phyloP scores from a whole-genome alignment of 2,888 invertebrate genomes.

The Mycalesis mineus region DNA sequence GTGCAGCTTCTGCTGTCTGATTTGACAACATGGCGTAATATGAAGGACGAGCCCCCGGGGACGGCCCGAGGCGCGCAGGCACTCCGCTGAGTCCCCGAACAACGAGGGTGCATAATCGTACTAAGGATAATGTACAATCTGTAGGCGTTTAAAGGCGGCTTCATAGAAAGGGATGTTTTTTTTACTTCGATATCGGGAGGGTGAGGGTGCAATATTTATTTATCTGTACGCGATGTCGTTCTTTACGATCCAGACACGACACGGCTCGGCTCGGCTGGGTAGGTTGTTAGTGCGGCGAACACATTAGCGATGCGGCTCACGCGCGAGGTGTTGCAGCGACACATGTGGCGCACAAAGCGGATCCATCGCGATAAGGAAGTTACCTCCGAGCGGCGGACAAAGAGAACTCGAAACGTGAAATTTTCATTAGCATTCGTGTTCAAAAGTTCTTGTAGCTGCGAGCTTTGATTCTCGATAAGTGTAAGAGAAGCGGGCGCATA shows the following conservation, averaged over 20 bases:
- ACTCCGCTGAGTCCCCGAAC: conserved; percentile 74
- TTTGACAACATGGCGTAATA: conserved; percentile 72
- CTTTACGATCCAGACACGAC: conserved; percentile 64
- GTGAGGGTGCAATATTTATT: conserved; percentile 79
- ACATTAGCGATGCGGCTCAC: conserved; percentile 68
- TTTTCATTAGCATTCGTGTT: conserved; percentile 73
- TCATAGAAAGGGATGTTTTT: conserved; percentile 76
- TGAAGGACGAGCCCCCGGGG: conserved; percentile 71
- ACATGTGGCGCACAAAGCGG: conserved; percentile 61
- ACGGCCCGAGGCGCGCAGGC: conserved; percentile 60
- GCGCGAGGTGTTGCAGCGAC: conserved; percentile 51
- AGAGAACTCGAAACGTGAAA: conserved; percentile 69
- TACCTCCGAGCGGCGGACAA: conserved; percentile 63
- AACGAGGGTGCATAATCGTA: conserved; percentile 78
- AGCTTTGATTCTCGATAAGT: conserved; percentile 75
- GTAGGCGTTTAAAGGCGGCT: conserved; percentile 79
- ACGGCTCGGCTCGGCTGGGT: conserved; percentile 55
- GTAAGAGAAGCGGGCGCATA: conserved; percentile 70
- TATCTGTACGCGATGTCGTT: conserved; percentile 68
- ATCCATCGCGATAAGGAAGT: conserved; percentile 66
- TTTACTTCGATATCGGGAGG: conserved; percentile 73
- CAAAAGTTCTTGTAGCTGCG: conserved; percentile 62
- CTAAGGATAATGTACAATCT: conserved; percentile 79
- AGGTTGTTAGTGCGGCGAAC: conserved; percentile 46
- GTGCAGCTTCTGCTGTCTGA: conserved; percentile 45